Conservation (phyloP, 2,797 vertebrate genomes). For the Furcifer pardalis region DNA sequence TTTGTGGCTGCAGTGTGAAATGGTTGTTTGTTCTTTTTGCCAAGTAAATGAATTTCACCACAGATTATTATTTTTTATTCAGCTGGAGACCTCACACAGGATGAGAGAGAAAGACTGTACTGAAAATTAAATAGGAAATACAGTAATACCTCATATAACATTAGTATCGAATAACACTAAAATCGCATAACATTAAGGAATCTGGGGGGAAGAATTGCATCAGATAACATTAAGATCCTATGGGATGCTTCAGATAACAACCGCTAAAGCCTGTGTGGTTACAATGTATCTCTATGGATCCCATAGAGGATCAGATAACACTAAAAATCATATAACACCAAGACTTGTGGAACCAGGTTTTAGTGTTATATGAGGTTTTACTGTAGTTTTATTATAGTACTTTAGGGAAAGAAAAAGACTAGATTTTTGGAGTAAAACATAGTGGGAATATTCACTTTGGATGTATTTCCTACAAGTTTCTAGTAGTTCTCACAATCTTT, state of each 20-base stretch:
- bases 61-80: not conserved
- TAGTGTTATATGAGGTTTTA: no score
- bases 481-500: not conserved
- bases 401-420: not conserved
- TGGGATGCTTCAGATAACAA: no score
- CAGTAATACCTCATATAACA: no score
- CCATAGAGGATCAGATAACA: no score
- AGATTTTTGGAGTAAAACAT: not conserved
- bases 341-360: no score
- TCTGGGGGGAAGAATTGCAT: no score
- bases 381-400: not conserved
- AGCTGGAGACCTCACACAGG: not conserved
- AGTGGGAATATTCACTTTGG: not conserved
- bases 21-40: not conserved
- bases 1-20: not conserved
- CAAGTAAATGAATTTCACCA: slow-evolving; percentile 10
- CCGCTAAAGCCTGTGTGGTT: no score
- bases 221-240: no score
- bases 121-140: not conserved
- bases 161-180: no score
- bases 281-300: no score
- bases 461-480: not conserved
- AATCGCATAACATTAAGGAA: no score
- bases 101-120: not conserved
- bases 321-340: no score